These are phyloP conservation scores for Caenorhabditis sinica DNA, from an alignment of 2,888 invertebrate genomes.

Conservation along the genomic window DNA sequence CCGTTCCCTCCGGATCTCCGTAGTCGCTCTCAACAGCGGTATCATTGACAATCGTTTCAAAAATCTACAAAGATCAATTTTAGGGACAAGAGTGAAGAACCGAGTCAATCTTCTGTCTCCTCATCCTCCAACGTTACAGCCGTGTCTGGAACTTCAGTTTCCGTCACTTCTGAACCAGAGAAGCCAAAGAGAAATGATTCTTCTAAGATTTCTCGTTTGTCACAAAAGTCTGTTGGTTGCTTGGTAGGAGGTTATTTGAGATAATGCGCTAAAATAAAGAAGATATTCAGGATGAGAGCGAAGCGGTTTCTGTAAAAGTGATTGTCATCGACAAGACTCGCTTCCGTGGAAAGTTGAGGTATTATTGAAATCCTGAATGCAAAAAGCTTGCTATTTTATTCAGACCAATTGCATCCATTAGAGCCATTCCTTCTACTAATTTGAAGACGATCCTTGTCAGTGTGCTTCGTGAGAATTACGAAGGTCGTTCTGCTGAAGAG, in stretches of 20 bases:
- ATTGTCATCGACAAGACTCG: slow-evolving; percentile 32
- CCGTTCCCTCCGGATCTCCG: slow-evolving; percentile 30
- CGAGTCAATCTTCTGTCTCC: background rate
- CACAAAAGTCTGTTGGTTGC: slow-evolving; percentile 3
- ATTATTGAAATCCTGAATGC: background rate
- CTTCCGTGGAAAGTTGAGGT: slow-evolving; percentile 38
- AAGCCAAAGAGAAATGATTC: background rate
- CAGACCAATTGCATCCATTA: slow-evolving; percentile 19
- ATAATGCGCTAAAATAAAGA: background rate
- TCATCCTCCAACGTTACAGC: background rate
- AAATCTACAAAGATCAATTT: background rate
- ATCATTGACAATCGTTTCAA: background rate
- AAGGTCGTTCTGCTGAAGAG: background rate
- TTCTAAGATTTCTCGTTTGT: background rate
- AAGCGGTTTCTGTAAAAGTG: slow-evolving; percentile 37
- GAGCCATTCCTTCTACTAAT: background rate
- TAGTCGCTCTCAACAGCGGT: slow-evolving; percentile 22
- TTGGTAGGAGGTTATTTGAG: background rate
- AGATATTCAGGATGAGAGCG: slow-evolving; percentile 5
- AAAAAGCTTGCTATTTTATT: background rate
- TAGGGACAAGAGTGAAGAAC: background rate
- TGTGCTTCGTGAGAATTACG: slow-evolving; percentile 20
- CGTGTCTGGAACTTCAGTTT: background rate
- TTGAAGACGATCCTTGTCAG: background rate
- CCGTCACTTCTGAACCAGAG: background rate